A percentile compares a stretch with the other conserved stretches of the same genome.
These are phyloP conservation scores for Squalus acanthias DNA, from an alignment of 2,797 vertebrate species.

Conservation along the genomic window DNA sequence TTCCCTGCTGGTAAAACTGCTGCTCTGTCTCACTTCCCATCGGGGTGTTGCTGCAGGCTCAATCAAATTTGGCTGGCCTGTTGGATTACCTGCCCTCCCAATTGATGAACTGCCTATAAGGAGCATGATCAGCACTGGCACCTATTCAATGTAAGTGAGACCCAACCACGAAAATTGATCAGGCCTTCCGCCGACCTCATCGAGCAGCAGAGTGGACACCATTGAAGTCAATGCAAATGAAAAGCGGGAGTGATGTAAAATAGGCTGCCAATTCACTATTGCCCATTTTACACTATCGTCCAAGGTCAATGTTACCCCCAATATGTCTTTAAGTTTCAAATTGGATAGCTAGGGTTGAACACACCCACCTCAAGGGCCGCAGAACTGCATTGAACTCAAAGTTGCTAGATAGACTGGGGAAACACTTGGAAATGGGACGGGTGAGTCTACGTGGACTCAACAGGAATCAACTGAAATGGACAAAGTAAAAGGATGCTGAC, in stretches of 20 bases:
- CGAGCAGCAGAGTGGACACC: not conserved
- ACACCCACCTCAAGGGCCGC: not conserved
- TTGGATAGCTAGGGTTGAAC: not conserved
- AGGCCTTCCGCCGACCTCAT: not conserved
- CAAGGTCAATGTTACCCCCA: not conserved
- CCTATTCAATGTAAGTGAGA: not conserved
- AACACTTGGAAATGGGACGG: no score
- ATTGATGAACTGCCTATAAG: not conserved
- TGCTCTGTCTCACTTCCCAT: not conserved
- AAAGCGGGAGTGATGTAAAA: not conserved
- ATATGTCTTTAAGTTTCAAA: not conserved
- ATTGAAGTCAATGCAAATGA: not conserved
- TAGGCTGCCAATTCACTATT: not conserved
- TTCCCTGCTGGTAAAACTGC: not conserved
- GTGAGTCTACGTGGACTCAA: no score
- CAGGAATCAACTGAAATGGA: no score
- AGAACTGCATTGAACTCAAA: no score
- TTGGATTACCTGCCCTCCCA: not conserved
- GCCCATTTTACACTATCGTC: not conserved
- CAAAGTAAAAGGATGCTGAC: no score
- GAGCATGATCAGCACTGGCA: not conserved
- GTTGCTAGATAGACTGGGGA: no score
- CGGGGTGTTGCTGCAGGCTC: not conserved
- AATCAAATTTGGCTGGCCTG: not conserved
- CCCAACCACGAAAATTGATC: no score